Evolutionary conservation across 2,797 vertebrate genomes (phyloP).

Genomic region (Antennarius maculatus): DNA sequence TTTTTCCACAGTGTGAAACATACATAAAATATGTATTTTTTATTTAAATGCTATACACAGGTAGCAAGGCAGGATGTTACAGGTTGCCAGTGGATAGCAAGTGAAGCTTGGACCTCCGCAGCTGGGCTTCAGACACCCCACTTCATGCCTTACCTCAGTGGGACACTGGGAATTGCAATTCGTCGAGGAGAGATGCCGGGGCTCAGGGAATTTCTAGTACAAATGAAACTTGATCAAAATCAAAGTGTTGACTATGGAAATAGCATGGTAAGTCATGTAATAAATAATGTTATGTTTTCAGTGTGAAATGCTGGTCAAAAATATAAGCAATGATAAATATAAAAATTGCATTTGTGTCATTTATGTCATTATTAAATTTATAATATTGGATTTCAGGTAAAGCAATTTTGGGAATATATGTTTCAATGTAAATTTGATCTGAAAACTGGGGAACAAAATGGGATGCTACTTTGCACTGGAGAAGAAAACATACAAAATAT

Average conservation of each 20-base stretch:
- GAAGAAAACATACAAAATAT: conserved; percentile 46
- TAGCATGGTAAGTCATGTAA: background rate
- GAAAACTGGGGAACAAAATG: conserved; percentile 20
- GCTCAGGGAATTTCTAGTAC: conserved; percentile 58
- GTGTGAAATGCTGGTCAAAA: too few species aligned
- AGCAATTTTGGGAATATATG: conserved; percentile 67
- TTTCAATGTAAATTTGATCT: conserved; percentile 63
- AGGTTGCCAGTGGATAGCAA: conserved; percentile 62
- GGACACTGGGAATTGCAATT: conserved; percentile 71
- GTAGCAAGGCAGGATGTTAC: background rate
- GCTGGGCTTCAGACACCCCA: conserved; percentile 50
- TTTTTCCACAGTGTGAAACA: too few species aligned
- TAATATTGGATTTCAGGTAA: conserved; percentile 38
- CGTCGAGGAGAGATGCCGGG: conserved; percentile 72
- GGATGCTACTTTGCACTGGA: conserved; percentile 56
- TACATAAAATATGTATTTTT: too few species aligned
- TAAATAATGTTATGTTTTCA: too few species aligned
- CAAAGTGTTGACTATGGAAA: background rate
- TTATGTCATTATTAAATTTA: too few species aligned
- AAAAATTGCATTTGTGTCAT: too few species aligned
- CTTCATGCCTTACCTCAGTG: conserved; percentile 51
- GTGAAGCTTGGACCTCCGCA: conserved; percentile 61
- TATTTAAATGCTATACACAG: too few species aligned
- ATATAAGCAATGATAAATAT: too few species aligned
- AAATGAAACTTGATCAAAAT: conserved; percentile 35